Base-by-base conservation (phyloP, 2,888 invertebrate genomes). In the Rosalia funebris region DNA sequence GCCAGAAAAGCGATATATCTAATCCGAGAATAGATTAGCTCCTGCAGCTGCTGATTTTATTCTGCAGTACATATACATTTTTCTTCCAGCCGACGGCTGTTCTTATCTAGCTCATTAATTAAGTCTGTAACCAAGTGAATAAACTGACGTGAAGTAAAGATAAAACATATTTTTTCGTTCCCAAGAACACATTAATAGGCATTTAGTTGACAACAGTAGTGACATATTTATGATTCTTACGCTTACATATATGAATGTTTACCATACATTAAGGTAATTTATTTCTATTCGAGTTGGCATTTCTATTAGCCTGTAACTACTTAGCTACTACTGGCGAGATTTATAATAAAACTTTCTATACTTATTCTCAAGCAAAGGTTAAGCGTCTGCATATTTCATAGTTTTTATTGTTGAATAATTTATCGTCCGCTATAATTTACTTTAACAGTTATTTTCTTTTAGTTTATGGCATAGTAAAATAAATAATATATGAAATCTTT, bases 221-320 rank as follows among this genome's bases (percentile, higher is more conserved):
- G 81, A 81, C 81, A 81, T 81, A 81, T 81, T 81, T 81, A 81
- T 81, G 81, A 81, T 77, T 76, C 78, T 75, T 77, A 74, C 77
- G 77, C 78, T 79, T 78, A 79, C 79, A 79, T 77, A 79, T 80
- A 81, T 80, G 80, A 80, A 81, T 81, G 81, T 81, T 81, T 81
- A 81, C 81, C 80, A 81, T 81, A 81, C 81, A 81, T 81, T 81
- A 81, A 78, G 70, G 79, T 81, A 81, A 81, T 81, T 81, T 81
- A 81, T 82, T 75, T 79, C 79, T 75, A 79, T 80, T 79, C 77
- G 75, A 75, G 70, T 75, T 81, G 81, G 80, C 81, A 78, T 81
- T 82, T 82, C 80, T 81, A 81, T 81, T 81, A 81, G 80, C 79
- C 77, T 75, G 76, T 77, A 77, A 79, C 79, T 78, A 78, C 77